phyloP scores from a whole-genome alignment of 1,140 invertebrate species.

The Drosophila sulfurigaster region DNA sequence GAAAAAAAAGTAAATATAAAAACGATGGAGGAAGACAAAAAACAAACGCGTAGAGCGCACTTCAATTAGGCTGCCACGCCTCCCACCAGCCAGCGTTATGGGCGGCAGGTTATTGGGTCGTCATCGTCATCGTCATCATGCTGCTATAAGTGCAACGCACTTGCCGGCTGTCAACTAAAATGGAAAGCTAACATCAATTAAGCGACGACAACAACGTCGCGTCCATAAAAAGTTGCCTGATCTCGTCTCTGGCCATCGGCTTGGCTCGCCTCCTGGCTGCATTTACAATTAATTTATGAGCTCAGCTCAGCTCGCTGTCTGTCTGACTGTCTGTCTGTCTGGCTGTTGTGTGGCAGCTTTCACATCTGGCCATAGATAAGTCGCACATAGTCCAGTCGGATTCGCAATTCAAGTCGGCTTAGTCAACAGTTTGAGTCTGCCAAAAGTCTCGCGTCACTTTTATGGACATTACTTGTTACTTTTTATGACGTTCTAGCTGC shows the following conservation, averaged over 20 bases:
- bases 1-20: not conserved
- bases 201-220: constrained; percentile 6
- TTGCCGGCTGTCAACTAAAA: constrained; percentile 70
- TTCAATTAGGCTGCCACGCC: constrained; percentile 56
- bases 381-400: constrained; percentile 23
- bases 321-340: not conserved
- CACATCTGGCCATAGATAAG: constrained; percentile 71
- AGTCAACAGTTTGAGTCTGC: constrained; percentile 10
- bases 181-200: constrained; percentile 83
- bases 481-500: constrained; percentile 66
- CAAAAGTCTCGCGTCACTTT: constrained; percentile 54
- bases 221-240: constrained; percentile 11
- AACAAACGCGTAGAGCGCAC: constrained; percentile 22
- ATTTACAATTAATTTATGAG: constrained; percentile 78
- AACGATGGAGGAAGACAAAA: constrained; percentile 6
- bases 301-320: constrained; percentile 45
- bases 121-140: not conserved
- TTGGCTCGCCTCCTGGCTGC: not conserved
- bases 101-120: constrained; percentile 50
- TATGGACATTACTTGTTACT: constrained; percentile 65
- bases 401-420: constrained; percentile 28
- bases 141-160: constrained; percentile 55
- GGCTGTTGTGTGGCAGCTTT: constrained; percentile 53
- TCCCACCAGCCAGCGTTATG: constrained; percentile 4
- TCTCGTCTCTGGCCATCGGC: constrained; percentile 4